Percentiles rank a stretch among this genome's conserved stretches.
Evolutionary conservation across 2,888 invertebrate species (phyloP).

Genomic region (Homarus gammarus): DNA sequence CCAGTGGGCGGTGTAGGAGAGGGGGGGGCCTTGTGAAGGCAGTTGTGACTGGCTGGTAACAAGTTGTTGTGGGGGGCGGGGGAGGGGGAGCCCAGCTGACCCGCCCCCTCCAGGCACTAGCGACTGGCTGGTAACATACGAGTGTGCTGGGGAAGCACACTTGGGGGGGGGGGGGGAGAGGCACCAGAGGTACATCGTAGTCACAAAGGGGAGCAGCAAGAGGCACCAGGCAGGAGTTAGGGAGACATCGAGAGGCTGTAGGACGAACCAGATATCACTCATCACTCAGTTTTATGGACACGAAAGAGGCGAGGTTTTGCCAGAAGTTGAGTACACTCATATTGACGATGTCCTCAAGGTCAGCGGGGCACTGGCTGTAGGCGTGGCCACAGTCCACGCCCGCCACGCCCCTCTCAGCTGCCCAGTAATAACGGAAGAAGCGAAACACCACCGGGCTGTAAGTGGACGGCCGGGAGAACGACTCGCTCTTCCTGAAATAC

Average conservation of each 20-base stretch:
- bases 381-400: conserved; percentile 39
- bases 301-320: conserved; percentile 53
- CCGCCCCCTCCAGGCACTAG: conserved; percentile 46
- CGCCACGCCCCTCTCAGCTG: conserved; percentile 48
- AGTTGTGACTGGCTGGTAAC: conserved; percentile 46
- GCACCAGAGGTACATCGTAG: neutral
- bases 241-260: neutral
- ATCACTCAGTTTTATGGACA: conserved; percentile 61
- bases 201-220: neutral
- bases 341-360: conserved; percentile 57
- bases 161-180: neutral
- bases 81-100: conserved; percentile 25
- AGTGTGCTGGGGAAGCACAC: neutral
- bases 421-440: conserved; percentile 62
- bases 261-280: conserved; percentile 34
- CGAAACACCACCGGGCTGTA: conserved; percentile 45
- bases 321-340: conserved; percentile 66
- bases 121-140: conserved; percentile 14
- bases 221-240: conserved; percentile 15
- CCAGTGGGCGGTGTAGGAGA: neutral
- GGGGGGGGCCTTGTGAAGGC: neutral
- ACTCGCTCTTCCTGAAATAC: conserved; percentile 61
- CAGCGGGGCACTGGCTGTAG: conserved; percentile 50
- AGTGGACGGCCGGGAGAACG: conserved; percentile 11
- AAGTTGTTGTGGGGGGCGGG: conserved; percentile 35